Percentiles rank a stretch among this genome's conserved stretches.
Conservation (phyloP, 2,888 invertebrate species). For the Dinocampus coccinellae region DNA sequence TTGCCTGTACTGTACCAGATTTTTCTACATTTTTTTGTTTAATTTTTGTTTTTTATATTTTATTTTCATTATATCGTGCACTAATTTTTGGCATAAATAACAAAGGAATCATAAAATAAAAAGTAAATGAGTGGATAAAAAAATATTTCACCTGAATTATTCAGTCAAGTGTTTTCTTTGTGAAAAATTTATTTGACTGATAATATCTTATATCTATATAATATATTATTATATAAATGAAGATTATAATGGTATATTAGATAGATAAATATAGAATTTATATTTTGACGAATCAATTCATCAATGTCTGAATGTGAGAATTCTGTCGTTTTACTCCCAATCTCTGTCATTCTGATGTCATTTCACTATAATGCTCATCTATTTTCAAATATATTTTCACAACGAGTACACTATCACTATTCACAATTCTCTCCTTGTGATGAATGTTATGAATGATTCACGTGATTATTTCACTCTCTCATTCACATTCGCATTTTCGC, state of each 20-base stretch:
- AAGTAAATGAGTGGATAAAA: neutral
- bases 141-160: neutral
- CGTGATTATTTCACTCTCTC: neutral
- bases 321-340: conserved; percentile 13
- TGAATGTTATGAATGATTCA: conserved; percentile 12
- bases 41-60: neutral
- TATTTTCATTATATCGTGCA: neutral
- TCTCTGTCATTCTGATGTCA: conserved; percentile 26
- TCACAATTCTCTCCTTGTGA: conserved; percentile 23
- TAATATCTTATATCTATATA: neutral
- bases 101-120: neutral
- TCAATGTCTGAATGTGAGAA: conserved; percentile 8
- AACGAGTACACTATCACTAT: conserved; percentile 16
- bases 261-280: neutral
- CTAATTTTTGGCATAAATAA: neutral
- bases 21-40: neutral
- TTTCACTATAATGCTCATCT: conserved; percentile 43
- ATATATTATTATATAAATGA: neutral
- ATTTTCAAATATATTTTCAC: conserved; percentile 19
- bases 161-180: neutral
- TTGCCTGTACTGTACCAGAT: neutral
- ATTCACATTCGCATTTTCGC: neutral
- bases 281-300: neutral
- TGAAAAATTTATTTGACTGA: neutral
- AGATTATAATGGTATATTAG: too few relatives aligned